Conservation (phyloP, 2,797 vertebrate species). For the Melanotaenia maccullochi region DNA sequence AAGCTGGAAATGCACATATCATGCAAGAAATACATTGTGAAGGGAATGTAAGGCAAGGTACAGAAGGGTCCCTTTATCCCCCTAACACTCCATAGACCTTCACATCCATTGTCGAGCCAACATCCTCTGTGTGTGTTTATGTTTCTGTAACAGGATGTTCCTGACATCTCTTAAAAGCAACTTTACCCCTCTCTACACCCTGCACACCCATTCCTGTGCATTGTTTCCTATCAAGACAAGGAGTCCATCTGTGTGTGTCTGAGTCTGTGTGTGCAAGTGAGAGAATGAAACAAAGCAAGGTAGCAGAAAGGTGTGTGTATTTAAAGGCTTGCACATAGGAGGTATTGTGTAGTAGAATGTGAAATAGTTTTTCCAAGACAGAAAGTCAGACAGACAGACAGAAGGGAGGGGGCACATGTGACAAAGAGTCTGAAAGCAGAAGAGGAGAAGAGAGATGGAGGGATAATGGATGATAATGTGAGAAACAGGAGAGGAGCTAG, state of each 20-base stretch:
- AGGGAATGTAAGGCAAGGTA: slow-evolving; percentile 59
- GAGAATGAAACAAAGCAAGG: slow-evolving; percentile 36
- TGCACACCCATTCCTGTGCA: slow-evolving; percentile 77
- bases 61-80: slow-evolving; percentile 69
- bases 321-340: slow-evolving; percentile 36
- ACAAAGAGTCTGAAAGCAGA: slow-evolving; percentile 67
- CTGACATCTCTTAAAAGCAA: slow-evolving; percentile 76
- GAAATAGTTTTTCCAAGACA: slow-evolving; percentile 47
- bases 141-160: slow-evolving; percentile 68
- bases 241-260: not conserved
- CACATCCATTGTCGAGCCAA: slow-evolving; percentile 73
- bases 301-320: slow-evolving; percentile 34
- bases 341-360: slow-evolving; percentile 43
- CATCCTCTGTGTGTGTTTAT: slow-evolving; percentile 69
- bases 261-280: not conserved
- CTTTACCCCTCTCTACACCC: slow-evolving; percentile 58
- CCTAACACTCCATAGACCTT: slow-evolving; percentile 69
- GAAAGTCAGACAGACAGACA: slow-evolving; percentile 37
- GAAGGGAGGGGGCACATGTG: slow-evolving; percentile 39
- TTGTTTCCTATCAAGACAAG: slow-evolving; percentile 66
- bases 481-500: slow-evolving; percentile 74
- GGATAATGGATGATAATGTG: slow-evolving; percentile 76
- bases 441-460: slow-evolving; percentile 64
- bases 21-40: slow-evolving; percentile 36
- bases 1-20: slow-evolving; percentile 30